A percentile compares a stretch with the other conserved stretches of the same genome.
Evolutionary conservation across 2,113 vertebrate genomes (phyloP).

Genomic region (Pterophyllum scalare): DNA sequence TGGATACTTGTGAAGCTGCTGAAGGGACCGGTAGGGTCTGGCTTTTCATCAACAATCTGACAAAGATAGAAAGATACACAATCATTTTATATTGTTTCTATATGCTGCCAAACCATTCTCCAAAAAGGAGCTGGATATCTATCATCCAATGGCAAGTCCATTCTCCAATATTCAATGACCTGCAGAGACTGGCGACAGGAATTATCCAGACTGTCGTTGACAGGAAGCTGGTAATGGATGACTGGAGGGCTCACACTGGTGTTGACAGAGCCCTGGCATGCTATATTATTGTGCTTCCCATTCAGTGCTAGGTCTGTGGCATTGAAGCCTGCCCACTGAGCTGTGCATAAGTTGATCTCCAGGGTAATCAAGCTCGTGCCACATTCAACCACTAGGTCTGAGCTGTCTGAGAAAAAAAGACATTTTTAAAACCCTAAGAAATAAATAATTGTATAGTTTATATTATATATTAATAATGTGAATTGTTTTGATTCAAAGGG

Average conservation of each 20-base stretch:
- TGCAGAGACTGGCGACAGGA: constrained; percentile 79
- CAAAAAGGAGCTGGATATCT: background rate
- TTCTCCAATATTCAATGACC: constrained; percentile 54
- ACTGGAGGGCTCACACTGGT: constrained; percentile 71
- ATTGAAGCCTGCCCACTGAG: constrained; percentile 80
- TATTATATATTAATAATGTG: background rate
- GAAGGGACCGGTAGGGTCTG: constrained; percentile 72
- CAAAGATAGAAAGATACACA: background rate
- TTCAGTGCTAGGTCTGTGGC: constrained; percentile 75
- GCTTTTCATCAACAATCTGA: constrained; percentile 79
- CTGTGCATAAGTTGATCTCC: constrained; percentile 82
- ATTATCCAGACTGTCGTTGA: constrained; percentile 78
- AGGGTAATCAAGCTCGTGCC: constrained; percentile 74
- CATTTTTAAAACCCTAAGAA: background rate
- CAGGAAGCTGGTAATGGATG: constrained; percentile 75
- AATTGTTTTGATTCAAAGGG: background rate
- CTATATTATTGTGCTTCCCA: constrained; percentile 68
- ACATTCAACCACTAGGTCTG: constrained; percentile 77
- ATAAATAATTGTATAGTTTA: background rate
- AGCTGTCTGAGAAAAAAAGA: constrained; percentile 65
- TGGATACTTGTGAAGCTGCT: constrained; percentile 77
- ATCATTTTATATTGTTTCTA: background rate
- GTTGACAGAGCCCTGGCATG: constrained; percentile 75
- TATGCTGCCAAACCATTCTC: background rate
- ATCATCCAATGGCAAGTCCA: background rate